phyloP scores from a whole-genome alignment of 1,140 invertebrate species.

The Caenorhabditis briggsae region DNA sequence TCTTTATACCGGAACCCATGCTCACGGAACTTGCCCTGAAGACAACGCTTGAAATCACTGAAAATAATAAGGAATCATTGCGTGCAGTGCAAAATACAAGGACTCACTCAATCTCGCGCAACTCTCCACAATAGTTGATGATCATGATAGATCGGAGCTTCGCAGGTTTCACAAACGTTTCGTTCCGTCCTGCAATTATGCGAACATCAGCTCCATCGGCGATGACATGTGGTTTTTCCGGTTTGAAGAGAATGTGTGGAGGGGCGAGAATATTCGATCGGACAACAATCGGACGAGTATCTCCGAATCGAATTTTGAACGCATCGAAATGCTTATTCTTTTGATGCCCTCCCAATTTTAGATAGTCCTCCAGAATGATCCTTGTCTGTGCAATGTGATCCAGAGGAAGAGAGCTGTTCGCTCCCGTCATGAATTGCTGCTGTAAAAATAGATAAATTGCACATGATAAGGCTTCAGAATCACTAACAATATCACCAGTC shows the following conservation, averaged over 20 bases:
- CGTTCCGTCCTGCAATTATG: background rate
- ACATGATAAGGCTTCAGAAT: background rate
- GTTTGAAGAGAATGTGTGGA: background rate
- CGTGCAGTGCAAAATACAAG: too few relatives aligned
- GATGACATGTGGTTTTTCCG: background rate
- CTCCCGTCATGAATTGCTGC: background rate
- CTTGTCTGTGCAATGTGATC: background rate
- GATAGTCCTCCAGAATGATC: background rate
- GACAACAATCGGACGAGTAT: background rate
- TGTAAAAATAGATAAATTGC: background rate
- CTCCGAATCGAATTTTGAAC: background rate
- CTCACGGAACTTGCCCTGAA: background rate
- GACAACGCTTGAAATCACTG: background rate
- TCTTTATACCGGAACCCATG: background rate
- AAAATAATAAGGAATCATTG: too few relatives aligned
- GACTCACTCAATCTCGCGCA: background rate
- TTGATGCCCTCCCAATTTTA: background rate
- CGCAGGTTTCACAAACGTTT: background rate
- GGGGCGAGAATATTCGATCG: background rate
- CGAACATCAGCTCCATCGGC: background rate
- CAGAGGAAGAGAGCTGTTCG: background rate
- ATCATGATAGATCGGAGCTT: background rate
- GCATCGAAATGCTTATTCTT: background rate
- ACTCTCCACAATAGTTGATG: background rate
- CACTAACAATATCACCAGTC: background rate